phyloP scores from a whole-genome alignment of 2,888 invertebrate genomes.

The Chesias legatella region DNA sequence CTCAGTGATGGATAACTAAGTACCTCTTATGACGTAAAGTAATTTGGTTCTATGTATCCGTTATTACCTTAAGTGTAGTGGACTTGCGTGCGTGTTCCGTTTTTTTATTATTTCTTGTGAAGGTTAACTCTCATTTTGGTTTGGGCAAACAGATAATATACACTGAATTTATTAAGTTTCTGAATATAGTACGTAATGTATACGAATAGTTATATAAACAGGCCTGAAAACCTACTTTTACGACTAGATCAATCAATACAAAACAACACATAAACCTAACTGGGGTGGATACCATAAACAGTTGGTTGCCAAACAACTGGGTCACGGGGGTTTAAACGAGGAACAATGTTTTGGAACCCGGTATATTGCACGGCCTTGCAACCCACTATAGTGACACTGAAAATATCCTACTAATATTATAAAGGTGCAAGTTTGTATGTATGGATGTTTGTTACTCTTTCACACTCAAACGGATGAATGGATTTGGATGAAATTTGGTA shows the following conservation, averaged over 20 bases:
- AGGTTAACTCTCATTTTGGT: neutral
- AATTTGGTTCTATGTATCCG: conserved; percentile 26
- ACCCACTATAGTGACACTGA: too few relatives aligned
- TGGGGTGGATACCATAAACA: conserved; percentile 24
- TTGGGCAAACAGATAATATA: too few relatives aligned
- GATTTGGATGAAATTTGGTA: too few relatives aligned
- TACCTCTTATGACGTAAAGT: conserved; percentile 22
- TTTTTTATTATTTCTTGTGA: conserved; percentile 17
- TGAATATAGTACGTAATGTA: conserved; percentile 10
- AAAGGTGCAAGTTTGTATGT: too few relatives aligned
- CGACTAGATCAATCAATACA: conserved; percentile 23
- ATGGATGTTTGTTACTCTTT: too few relatives aligned
- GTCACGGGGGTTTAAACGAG: conserved; percentile 9
- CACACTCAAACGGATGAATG: too few relatives aligned
- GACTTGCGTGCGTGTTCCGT: conserved; percentile 36
- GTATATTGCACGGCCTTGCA: too few relatives aligned
- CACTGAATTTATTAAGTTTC: conserved; percentile 18
- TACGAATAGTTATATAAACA: conserved; percentile 20
- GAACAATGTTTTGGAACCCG: conserved; percentile 1
- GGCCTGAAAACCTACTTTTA: conserved; percentile 20
- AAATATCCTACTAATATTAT: too few relatives aligned
- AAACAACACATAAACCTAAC: conserved; percentile 21
- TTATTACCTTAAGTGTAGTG: conserved; percentile 34
- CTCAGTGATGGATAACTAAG: conserved; percentile 12
- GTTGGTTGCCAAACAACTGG: conserved; percentile 27